Conservation (phyloP, 2,113 vertebrate species). For the Hippocampus comes region DNA sequence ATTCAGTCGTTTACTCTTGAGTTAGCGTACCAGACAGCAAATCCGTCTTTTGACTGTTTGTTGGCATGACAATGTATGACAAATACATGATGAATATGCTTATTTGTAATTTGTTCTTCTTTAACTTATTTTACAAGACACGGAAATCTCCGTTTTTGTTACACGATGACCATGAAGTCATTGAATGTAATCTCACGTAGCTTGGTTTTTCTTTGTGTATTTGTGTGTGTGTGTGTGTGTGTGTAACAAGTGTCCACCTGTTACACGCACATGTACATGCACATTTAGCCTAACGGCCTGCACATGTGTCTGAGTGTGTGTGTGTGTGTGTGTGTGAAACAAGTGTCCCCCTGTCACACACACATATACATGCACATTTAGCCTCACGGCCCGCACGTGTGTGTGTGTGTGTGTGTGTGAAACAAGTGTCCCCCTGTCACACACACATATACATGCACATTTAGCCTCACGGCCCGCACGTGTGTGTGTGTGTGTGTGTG, state of each 20-base stretch:
- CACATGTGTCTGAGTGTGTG: conserved; percentile 23
- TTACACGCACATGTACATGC: conserved; percentile 16
- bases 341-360: conserved; percentile 64
- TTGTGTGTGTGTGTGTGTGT: too few species aligned
- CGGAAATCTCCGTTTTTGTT: too few species aligned
- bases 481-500: conserved; percentile 22
- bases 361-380: conserved; percentile 6
- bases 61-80: too few species aligned
- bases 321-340: conserved; percentile 39
- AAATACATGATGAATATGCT: neutral
- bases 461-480: conserved; percentile 10
- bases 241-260: conserved; percentile 68
- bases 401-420: conserved; percentile 21
- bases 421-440: conserved; percentile 68
- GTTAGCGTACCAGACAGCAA: too few species aligned
- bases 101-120: neutral
- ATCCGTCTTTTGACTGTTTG: too few species aligned
- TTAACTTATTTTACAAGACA: neutral
- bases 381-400: conserved; percentile 16
- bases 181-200: neutral
- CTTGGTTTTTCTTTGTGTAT: neutral
- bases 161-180: neutral
- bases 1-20: too few species aligned
- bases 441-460: conserved; percentile 4
- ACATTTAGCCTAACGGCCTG: conserved; percentile 14